Percentiles rank a stretch among this genome's conserved stretches.
These are phyloP conservation scores for Brevimyrus niger DNA, from an alignment of 2,113 vertebrate genomes.

Conservation along the genomic window DNA sequence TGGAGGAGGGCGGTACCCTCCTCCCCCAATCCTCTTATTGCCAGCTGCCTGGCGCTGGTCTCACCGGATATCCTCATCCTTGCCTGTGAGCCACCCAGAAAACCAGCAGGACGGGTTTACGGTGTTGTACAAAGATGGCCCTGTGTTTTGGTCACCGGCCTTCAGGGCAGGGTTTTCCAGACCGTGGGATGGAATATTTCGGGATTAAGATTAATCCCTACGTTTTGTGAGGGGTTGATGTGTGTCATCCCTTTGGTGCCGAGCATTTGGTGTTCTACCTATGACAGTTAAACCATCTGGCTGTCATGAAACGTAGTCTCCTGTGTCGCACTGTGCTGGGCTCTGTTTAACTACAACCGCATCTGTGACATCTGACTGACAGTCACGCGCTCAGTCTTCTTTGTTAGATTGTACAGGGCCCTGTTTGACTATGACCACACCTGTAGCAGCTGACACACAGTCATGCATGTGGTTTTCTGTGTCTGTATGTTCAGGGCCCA, in stretches of 20 bases:
- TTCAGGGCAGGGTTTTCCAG: background rate
- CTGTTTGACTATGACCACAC: slow-evolving; percentile 53
- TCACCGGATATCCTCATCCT: background rate
- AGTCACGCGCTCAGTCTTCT: background rate
- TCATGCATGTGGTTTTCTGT: background rate
- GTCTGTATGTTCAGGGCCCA: background rate
- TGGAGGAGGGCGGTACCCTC: background rate
- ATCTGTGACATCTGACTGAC: slow-evolving; percentile 54
- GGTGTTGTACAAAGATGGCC: background rate
- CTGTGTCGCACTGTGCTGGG: background rate
- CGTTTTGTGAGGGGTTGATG: background rate
- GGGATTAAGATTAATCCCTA: background rate
- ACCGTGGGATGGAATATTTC: background rate
- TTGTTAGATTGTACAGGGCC: background rate
- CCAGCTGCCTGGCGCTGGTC: background rate
- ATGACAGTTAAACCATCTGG: background rate
- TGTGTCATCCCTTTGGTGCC: background rate
- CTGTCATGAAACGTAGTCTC: background rate
- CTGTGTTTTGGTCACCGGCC: background rate
- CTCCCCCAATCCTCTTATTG: background rate
- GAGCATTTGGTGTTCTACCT: background rate
- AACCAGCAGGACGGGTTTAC: background rate
- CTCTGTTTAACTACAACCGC: slow-evolving; percentile 35
- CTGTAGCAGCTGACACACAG: slow-evolving; percentile 33
- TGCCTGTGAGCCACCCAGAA: background rate